These are phyloP conservation scores for Rhadina sibilatrix DNA, from an alignment of 2,113 vertebrate species.

Conservation along the genomic window DNA sequence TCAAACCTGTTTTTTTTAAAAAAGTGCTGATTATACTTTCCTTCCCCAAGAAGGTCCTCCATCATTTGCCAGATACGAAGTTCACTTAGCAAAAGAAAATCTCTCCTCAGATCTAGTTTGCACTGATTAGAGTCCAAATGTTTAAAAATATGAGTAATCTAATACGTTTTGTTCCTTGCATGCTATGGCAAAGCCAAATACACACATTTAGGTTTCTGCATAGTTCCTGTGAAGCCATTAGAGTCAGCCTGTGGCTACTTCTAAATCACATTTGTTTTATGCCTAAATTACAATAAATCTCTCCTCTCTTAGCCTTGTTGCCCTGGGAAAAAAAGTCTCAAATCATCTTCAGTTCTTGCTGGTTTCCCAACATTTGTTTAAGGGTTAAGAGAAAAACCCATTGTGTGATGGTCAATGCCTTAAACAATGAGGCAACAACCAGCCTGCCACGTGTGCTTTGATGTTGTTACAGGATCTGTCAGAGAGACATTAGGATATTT, in stretches of 20 bases:
- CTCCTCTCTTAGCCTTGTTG: background rate
- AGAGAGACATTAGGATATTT: background rate
- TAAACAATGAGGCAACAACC: background rate
- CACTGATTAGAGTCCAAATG: background rate
- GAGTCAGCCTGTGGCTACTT: background rate
- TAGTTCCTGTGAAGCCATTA: background rate
- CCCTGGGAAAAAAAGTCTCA: background rate
- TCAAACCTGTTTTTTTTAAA: background rate
- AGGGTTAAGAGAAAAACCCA: background rate
- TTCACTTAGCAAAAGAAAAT: background rate
- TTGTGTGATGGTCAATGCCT: background rate
- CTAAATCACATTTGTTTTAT: background rate
- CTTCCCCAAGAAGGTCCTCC: background rate
- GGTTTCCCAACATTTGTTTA: background rate
- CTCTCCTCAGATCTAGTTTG: background rate
- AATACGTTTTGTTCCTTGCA: rapidly evolving
- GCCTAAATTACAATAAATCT: background rate
- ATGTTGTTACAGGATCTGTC: background rate
- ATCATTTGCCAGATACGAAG: background rate
- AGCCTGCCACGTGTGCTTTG: background rate
- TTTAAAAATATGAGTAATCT: background rate
- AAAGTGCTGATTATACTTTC: background rate
- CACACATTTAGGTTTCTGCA: background rate
- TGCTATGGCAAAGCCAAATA: background rate
- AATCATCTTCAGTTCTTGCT: background rate